phyloP scores from a whole-genome alignment of 2,797 vertebrate species.

The Choloepus didactylus region DNA sequence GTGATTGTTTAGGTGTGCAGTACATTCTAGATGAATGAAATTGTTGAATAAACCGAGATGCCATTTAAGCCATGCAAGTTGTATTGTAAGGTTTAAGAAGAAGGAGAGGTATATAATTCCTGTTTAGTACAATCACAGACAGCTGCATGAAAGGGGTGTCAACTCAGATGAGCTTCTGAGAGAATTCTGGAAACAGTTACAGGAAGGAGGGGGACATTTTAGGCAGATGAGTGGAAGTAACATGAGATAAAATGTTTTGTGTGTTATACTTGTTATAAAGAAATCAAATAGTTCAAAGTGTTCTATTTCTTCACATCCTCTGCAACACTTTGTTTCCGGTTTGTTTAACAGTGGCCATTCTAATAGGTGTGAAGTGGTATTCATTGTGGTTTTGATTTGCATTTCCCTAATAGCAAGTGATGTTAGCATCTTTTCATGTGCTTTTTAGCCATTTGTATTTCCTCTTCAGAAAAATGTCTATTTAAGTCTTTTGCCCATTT shows the following conservation, averaged over 20 bases:
- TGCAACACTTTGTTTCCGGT: no score
- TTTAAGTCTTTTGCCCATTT: no score
- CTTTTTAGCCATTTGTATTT: no score
- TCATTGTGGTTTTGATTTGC: no score
- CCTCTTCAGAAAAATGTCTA: no score
- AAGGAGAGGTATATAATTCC: not conserved
- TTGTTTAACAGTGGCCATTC: no score
- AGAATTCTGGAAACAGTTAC: not conserved
- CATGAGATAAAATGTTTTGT: not conserved
- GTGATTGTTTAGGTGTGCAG: not conserved
- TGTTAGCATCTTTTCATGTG: no score
- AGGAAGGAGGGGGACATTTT: not conserved
- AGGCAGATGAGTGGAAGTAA: not conserved
- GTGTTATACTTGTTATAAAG: not conserved
- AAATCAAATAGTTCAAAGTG: not conserved
- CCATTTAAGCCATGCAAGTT: not conserved
- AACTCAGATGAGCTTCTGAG: not conserved
- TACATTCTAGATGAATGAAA: not conserved
- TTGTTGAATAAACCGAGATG: not conserved
- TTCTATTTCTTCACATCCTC: not conserved
- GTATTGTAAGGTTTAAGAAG: not conserved
- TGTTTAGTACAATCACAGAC: not conserved
- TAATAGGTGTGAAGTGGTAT: no score
- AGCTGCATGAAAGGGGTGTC: not conserved
- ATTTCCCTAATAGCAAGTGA: no score